Percentiles rank a stretch among this genome's conserved stretches.
These are phyloP conservation scores for Eupithecia abbreviata DNA, from an alignment of 2,888 invertebrate species.

Conservation along the genomic window DNA sequence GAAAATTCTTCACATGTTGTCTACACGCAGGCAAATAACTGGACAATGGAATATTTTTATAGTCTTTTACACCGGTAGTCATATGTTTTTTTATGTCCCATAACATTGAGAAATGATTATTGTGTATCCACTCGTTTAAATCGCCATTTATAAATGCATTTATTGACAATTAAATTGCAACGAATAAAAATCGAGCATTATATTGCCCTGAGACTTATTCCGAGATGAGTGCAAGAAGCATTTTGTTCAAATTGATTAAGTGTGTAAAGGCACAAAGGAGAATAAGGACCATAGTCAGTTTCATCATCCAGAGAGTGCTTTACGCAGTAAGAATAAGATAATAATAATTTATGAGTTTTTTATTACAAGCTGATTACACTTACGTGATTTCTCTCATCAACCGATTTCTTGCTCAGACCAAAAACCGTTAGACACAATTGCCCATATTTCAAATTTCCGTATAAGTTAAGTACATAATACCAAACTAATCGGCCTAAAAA, in stretches of 20 bases:
- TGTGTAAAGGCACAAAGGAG: not conserved
- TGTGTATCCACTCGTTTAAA: conserved; percentile 55
- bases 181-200: conserved; percentile 29
- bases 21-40: conserved; percentile 21
- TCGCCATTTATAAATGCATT: conserved; percentile 52
- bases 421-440: not conserved
- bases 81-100: conserved; percentile 63
- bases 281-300: not conserved
- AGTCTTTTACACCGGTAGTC: conserved; percentile 59
- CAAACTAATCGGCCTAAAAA: conserved; percentile 8
- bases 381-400: not conserved
- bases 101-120: conserved; percentile 71
- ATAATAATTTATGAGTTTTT: not conserved
- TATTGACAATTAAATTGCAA: conserved; percentile 48
- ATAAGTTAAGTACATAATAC: not conserved
- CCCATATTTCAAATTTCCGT: not conserved
- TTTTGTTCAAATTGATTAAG: not conserved
- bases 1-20: conserved; percentile 25
- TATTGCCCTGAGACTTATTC: not conserved
- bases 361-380: not conserved
- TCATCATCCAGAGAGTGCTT: not conserved
- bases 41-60: conserved; percentile 52
- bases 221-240: not conserved
- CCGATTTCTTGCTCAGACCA: not conserved
- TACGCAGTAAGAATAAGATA: not conserved